Evolutionary conservation across 23 tunicate genomes (phyloP).

Genomic region (Ascidia mentula): DNA sequence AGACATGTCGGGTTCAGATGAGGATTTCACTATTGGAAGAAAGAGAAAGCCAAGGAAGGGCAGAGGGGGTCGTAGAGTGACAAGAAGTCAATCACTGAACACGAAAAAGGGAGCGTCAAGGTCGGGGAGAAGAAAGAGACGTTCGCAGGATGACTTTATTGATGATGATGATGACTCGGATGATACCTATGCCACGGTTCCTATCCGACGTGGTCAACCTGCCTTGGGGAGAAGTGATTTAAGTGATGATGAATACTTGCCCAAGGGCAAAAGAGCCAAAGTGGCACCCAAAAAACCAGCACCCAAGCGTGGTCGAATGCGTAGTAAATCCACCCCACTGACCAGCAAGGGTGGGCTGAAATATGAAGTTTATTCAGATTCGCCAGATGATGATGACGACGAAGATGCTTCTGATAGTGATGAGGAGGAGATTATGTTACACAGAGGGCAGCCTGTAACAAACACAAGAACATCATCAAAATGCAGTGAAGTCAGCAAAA

Average conservation of each 20-base stretch:
- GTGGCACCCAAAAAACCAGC: neutral
- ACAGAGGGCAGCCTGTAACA: neutral
- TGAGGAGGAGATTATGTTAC: neutral
- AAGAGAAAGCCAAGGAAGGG: neutral
- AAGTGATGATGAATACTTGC: conserved; percentile 4
- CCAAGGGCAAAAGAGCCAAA: neutral
- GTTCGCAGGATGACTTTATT: neutral
- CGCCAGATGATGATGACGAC: neutral
- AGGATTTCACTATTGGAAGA: neutral
- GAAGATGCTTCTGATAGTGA: neutral
- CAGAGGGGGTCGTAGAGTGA: neutral
- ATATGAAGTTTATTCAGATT: neutral
- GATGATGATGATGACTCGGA: neutral
- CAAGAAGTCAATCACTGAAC: neutral
- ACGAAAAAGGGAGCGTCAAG: neutral
- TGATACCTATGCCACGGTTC: neutral
- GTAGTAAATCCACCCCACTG: neutral
- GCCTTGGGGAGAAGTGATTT: neutral
- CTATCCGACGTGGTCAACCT: conserved; percentile 2
- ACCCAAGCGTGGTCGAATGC: neutral
- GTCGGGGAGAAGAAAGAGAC: neutral
- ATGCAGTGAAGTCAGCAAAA: neutral
- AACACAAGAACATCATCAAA: conserved; percentile 2
- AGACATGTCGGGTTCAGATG: neutral
- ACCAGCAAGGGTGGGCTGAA: neutral